A percentile compares a stretch with the other conserved stretches of the same genome.
Conservation (phyloP, 92 coral and sea anemone genomes). For the Actinostola sp. region DNA sequence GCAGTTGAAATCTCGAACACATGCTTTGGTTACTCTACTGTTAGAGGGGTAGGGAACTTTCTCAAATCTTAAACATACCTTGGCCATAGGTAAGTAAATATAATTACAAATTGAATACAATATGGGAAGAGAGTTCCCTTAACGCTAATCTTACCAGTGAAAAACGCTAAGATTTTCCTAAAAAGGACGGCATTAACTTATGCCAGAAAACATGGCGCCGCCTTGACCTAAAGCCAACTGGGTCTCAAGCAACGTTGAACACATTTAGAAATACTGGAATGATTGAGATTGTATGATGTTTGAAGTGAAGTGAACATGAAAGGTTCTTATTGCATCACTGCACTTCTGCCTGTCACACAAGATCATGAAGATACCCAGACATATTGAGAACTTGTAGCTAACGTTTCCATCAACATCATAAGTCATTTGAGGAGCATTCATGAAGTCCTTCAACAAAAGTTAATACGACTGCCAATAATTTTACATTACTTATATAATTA, state of each 20-base stretch:
- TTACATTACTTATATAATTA: too few species aligned
- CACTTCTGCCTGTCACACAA: slow-evolving; percentile 15
- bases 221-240: neutral
- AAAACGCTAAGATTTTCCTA: neutral
- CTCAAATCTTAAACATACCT: slow-evolving; percentile 12
- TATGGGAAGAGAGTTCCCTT: neutral
- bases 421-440: too few species aligned
- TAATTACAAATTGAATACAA: neutral
- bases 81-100: slow-evolving; percentile 32
- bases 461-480: too few species aligned
- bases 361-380: neutral
- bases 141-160: too few species aligned
- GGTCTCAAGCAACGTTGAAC: neutral
- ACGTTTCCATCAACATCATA: too few species aligned
- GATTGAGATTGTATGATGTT: neutral
- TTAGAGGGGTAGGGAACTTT: slow-evolving; percentile 20
- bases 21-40: slow-evolving; percentile 29
- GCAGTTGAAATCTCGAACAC: neutral
- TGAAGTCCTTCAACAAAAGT: too few species aligned
- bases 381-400: too few species aligned
- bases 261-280: neutral
- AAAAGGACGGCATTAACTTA: neutral
- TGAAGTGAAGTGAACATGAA: slow-evolving; percentile 1
- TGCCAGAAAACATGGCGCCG: neutral
- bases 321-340: neutral